Base-by-base conservation (phyloP, 2,888 invertebrate genomes). In the Tenthredo notha region DNA sequence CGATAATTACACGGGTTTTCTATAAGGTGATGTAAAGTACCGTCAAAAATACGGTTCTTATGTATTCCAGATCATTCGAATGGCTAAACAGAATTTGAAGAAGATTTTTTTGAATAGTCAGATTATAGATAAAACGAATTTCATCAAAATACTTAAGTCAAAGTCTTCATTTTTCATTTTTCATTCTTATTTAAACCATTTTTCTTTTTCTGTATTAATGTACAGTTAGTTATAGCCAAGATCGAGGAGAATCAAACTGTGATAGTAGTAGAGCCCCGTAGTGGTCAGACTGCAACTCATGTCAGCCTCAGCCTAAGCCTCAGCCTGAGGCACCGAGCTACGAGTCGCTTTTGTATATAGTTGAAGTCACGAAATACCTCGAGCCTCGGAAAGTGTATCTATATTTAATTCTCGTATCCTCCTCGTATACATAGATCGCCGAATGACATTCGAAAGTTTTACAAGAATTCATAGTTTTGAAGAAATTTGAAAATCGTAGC, bases 231-330 rank as follows among this genome's bases (percentile, higher is more conserved):
- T 54, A 54, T 33, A 25, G 21, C 2, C 7, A 18, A 29, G 12
- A 47, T 77, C n/a, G 77, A 77, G 29, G 54, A 67, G 33, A 33
- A 67, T 67, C 61, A 5, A 61, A 33, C 37, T 21, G 58, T 9
- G 61, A 80, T 61, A 80, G 80, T 80, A 40, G 80, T 61, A n/a
- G 61, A 61, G 40, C 61, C 58, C 61, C 58, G 61, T 61, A 80
- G 40, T 15, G 80, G 58, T 80, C 80, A 80, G 80, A 80, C 80
- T 61, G 61, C 80, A 40, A 3, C n/a, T 2, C 7, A 40, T 61
- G 61, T 37, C 37, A 37, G 37, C 37, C 7, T 37, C 7, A 37
- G 37, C 37, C 0, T 37, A 0, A 37, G 37, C 37, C 5, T 33
- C 33, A 33, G 33, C 80, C 80, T 40, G 21, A 18, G 54, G 50